Base-by-base conservation (phyloP, 1,140 invertebrate genomes). In the Druon quercuslanigerum region DNA sequence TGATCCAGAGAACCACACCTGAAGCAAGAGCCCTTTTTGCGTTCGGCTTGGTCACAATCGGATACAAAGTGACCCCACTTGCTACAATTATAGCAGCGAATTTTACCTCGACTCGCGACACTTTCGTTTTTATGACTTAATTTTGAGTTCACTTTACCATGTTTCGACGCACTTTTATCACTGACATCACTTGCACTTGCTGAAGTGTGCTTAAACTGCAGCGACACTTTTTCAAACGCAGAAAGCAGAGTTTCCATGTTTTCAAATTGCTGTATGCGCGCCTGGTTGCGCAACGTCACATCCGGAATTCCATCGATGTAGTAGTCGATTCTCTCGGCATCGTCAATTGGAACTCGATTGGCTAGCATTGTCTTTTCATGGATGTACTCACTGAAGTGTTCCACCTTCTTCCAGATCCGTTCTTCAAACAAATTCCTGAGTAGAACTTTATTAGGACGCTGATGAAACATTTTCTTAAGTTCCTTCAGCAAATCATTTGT, bases 71-170 rank as follows among this genome's bases (percentile, higher is more conserved):
- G 52, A 16, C 17, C n/a, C 52, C 52, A 54, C 52, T 17, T 54
- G n/a, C 52, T 54, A 19, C n/a, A 54, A 19, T 19, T 54, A 1
- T 17, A 54, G 52, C 52, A 54, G 3, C n/a, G 52, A 17, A 17
- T 2, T 17, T 54, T 54, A 17, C 25, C 56, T 54, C 56, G 19
- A 25, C 0, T 60, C 56, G 4, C 8, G 19, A 11, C 17, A 60
- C 9, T 60, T 25, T 25, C 25, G 9, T 25, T 25, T 33, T 11
- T 13, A 0, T 13, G 11, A 11, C 20, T 20, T 60, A 40, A 6
- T 79, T 80, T 40, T 84, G 78, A 25, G 79, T 78, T 4, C 70
- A 50, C n/a, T n/a, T n/a, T n/a, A n/a, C n/a, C n/a, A n/a, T n/a
- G n/a, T n/a, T n/a, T n/a, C n/a, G n/a, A n/a, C n/a, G n/a, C n/a